Evolutionary conservation across 1,140 invertebrate species (phyloP), one percentile per base, ranked within the genome.

Genomic region (Drosophila eugracilis): DNA sequence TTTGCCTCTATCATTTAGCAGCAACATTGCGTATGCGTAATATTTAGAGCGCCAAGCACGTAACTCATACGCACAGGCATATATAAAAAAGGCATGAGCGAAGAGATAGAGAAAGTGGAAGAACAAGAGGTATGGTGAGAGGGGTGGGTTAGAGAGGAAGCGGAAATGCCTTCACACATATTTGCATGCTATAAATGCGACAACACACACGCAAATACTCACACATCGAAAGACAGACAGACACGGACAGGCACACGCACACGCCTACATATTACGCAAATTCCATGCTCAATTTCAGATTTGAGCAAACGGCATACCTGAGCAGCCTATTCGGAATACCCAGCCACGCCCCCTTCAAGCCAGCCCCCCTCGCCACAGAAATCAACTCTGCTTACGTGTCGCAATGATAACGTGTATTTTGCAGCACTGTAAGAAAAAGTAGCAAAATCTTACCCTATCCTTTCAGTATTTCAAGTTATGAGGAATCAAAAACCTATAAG

Each of bases 241-340:
- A 39, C 36, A 39, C 15, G 36, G 14, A 74, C 73, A 32, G 36
- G 57, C 54, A 67, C 42, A 73, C 72, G 39, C 36, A 65, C 53
- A 75, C 48, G 62, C 72, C 74, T 50, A 75, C 72, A 70, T 76
- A 76, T 76, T 76, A 76, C 74, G 63, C 73, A 76, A 75, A 76
- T 76, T 76, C 74, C 74, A 76, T 76, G 72, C 74, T 75, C 74
- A 76, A 76, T 76, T 76, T 76, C 72, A 76, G 74, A 76, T 76
- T 76, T 76, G 72, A 76, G 71, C 72, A 75, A 75, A 76, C 73
- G 72, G 73, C 72, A 76, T 76, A 76, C 74, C 74, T 76, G 73
- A 70, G 63, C 49, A 75, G 53, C 65, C 69, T 72, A 70, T 71
- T 50, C 45, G 24, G 45, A 45, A 42, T 41, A 58, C 22, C 24